phyloP scores from a whole-genome alignment of 2,113 vertebrate species.

The Perca flavescens region DNA sequence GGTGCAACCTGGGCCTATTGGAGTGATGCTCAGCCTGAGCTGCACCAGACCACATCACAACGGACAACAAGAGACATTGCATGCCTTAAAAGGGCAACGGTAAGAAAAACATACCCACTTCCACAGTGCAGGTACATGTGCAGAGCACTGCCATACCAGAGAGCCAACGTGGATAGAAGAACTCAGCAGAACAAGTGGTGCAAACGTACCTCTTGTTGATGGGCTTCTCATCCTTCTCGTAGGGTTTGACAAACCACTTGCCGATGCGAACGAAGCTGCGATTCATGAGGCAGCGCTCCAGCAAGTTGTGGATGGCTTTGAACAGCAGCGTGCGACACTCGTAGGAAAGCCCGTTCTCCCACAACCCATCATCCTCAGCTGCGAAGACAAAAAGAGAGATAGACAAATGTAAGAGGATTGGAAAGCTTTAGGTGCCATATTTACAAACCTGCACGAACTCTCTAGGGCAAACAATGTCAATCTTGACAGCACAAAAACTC shows the following conservation, averaged over 20 bases:
- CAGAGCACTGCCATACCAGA: background rate
- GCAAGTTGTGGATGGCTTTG: slow-evolving; percentile 96
- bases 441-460: slow-evolving; percentile 1
- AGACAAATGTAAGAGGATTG: background rate
- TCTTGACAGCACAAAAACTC: slow-evolving; percentile 9
- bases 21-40: slow-evolving; percentile 9
- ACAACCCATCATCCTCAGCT: slow-evolving; percentile 93
- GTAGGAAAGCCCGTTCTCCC: slow-evolving; percentile 97
- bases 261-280: slow-evolving; percentile 94
- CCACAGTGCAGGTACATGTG: background rate
- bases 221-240: slow-evolving; percentile 96
- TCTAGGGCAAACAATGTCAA: background rate
- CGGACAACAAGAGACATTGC: slow-evolving; percentile 2
- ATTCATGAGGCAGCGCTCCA: slow-evolving; percentile 95
- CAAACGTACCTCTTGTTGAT: slow-evolving; percentile 80
- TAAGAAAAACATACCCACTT: background rate
- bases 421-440: background rate
- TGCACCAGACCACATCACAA: slow-evolving; percentile 24
- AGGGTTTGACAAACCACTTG: slow-evolving; percentile 97
- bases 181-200: background rate
- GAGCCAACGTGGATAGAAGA: background rate
- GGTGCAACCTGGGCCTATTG: background rate
- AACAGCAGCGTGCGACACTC: slow-evolving; percentile 98
- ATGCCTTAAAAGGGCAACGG: background rate
- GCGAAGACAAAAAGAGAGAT: background rate